These are phyloP conservation scores for Cheilosia scutellata DNA, from an alignment of 2,888 invertebrate genomes.

Conservation along the genomic window DNA sequence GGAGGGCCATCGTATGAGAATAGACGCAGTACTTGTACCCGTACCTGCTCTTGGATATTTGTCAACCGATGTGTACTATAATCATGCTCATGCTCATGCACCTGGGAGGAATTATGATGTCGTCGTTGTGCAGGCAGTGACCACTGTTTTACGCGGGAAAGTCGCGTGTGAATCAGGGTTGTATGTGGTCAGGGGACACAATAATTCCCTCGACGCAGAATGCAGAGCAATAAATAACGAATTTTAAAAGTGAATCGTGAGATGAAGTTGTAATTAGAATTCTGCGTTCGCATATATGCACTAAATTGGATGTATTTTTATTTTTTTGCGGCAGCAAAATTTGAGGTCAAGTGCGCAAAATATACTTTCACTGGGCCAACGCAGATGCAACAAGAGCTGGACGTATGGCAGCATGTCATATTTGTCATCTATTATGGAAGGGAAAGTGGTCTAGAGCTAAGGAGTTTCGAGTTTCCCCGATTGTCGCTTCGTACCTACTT, in stretches of 20 bases:
- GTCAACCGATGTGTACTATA: constrained; percentile 16
- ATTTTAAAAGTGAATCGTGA: constrained; percentile 73
- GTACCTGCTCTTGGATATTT: constrained; percentile 10
- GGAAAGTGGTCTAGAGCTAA: constrained; percentile 29
- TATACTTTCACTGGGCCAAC: constrained; percentile 63
- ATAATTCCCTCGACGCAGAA: constrained; percentile 40
- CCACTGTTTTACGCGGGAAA: constrained; percentile 69
- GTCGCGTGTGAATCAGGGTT: constrained; percentile 63
- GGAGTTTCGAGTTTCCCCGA: no score
- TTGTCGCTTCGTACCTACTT: no score
- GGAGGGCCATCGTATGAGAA: constrained; percentile 34
- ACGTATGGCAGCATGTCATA: constrained; percentile 7
- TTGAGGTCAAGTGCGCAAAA: constrained; percentile 65
- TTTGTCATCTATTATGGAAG: constrained; percentile 12
- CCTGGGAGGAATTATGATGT: constrained; percentile 68
- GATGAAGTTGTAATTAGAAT: constrained; percentile 65
- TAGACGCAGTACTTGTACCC: not conserved
- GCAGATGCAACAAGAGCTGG: constrained; percentile 35
- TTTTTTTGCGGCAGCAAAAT: constrained; percentile 37
- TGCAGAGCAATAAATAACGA: constrained; percentile 68
- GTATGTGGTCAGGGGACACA: constrained; percentile 36
- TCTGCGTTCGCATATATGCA: not conserved
- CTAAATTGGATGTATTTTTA: not conserved
- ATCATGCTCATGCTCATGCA: constrained; percentile 18
- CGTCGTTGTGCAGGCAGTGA: constrained; percentile 40